Base-by-base conservation (phyloP, 2,113 vertebrate genomes). In the Ammodytes dubius region DNA sequence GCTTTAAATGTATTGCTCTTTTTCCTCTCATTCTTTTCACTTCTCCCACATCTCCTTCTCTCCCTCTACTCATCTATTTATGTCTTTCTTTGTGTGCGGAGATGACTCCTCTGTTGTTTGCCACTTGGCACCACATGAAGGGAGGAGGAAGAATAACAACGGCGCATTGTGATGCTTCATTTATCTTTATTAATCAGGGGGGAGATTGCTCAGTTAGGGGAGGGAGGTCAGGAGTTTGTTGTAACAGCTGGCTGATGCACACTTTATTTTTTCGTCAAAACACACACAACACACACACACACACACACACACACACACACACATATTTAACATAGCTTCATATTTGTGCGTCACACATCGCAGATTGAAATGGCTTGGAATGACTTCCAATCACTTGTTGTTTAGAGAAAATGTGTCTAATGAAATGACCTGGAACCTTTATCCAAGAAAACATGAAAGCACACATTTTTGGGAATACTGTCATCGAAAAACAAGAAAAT, bases 171-270 rank as follows among this genome's bases (percentile, higher is more conserved):
- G 19, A 90, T 75, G 89, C 74, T 88, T 91, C 75, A 86, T 94
- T 93, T 83, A 77, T 92, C 87, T 92, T 91, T 79, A 91, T 92
- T 93, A 94, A 91, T 92, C 86, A 87, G 82, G 74, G 65, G 54
- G 42, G 60, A 79, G 61, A 70, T 35, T 78, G 65, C 61, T 68
- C 13, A 50, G 69, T 72, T 69, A 0, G 5, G 67, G 3, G 12
- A 13, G 27, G 61, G 40, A 46, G 52, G 64, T 77, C 76, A 75
- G 65, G 64, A 49, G 35, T 87, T 77, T 79, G 74, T 50, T 50
- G 17, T 61, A 70, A 68, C 54, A 86, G 81, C 87, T 79, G 76
- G 68, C 45, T 86, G 67, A 70, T 79, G 50, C 75, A 74, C 42
- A 81, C 67, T 70, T 66, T 39, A 49, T 27, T 77, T 52, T 74